Base-by-base conservation (phyloP, 2,888 invertebrate species). In the Scrobipalpa atriplicella region DNA sequence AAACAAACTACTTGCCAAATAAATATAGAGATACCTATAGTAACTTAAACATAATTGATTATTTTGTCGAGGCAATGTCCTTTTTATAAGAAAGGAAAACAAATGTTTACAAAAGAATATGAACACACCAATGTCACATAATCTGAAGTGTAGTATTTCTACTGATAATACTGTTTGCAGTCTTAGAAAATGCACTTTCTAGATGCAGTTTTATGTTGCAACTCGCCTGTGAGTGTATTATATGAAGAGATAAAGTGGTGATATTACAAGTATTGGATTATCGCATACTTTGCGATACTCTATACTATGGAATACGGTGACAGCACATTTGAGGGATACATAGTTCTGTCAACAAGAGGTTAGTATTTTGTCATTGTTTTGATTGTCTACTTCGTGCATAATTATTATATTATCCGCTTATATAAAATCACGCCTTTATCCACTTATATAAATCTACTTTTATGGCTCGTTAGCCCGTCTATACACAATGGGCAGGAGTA, bases 211-310 rank as follows among this genome's bases (percentile, higher is more conserved):
- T 69, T 64, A 52, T 64, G 67, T 64, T 70, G 67, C 64, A 66
- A 67, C 68, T 72, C 68, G 70, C 52, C 61, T 41, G 66, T 65
- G 69, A 67, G 67, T 67, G 74, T 73, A 67, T 71, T 71, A 67
- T 58, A 54, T 70, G 69, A 67, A 68, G 13, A 56, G 54, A 52
- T 52, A 18, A 52, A 52, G 19, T 51, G 29, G 29, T 67, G 68
- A 70, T 73, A 69, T 56, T 69, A 62, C 62, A 58, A 21, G 67
- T 52, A 36, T 65, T 62, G 61, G 18, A 56, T 58, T 58, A 29
- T 38, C 29, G 29, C 36, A 19, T 19, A 10, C 13, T 56, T 3
- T 21, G 54, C 21, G 47, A 47, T 16, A 16, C 47, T 47, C 16
- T n/a, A 47, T 29, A 21, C 54, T 21, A 56, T 56, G 54, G 54